These are phyloP conservation scores for Matsumyia berberina DNA, from an alignment of 2,888 invertebrate species.

Conservation along the genomic window DNA sequence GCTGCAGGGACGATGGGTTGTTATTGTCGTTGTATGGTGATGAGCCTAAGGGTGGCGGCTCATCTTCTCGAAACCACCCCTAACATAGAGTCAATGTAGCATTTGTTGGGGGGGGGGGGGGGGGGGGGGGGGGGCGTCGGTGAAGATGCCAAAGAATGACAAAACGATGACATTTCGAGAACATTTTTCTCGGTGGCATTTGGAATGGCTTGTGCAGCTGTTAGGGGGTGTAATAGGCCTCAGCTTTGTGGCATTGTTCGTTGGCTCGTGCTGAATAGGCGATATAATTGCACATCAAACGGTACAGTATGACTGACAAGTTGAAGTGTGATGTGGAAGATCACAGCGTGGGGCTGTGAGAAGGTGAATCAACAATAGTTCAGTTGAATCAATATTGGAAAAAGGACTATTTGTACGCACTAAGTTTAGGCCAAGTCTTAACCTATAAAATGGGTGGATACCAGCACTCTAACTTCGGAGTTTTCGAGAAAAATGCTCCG, in stretches of 20 bases:
- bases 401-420: too few relatives aligned
- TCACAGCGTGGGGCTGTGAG: too few relatives aligned
- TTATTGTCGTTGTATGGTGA: slow-evolving; percentile 37
- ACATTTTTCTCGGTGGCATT: slow-evolving; percentile 34
- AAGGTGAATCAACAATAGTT: too few relatives aligned
- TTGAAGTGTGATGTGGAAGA: not conserved
- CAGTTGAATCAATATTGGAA: too few relatives aligned
- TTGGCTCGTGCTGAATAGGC: not conserved
- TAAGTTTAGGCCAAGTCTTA: too few relatives aligned
- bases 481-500: too few relatives aligned
- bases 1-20: slow-evolving; percentile 18
- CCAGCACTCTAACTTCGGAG: too few relatives aligned
- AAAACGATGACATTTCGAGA: slow-evolving; percentile 50
- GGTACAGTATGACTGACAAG: not conserved
- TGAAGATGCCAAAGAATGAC: slow-evolving; percentile 28
- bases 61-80: too few relatives aligned
- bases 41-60: slow-evolving; percentile 29
- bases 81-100: slow-evolving; percentile 19
- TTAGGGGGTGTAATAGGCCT: not conserved
- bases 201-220: slow-evolving; percentile 5
- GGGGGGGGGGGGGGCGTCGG: slow-evolving; percentile 8
- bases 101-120: slow-evolving; percentile 1
- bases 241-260: not conserved
- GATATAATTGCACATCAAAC: not conserved
- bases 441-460: too few relatives aligned